A percentile compares a stretch with the other conserved stretches of the same genome.
phyloP scores from a whole-genome alignment of 2,797 vertebrate species.

The Cirrhinus mrigala region DNA sequence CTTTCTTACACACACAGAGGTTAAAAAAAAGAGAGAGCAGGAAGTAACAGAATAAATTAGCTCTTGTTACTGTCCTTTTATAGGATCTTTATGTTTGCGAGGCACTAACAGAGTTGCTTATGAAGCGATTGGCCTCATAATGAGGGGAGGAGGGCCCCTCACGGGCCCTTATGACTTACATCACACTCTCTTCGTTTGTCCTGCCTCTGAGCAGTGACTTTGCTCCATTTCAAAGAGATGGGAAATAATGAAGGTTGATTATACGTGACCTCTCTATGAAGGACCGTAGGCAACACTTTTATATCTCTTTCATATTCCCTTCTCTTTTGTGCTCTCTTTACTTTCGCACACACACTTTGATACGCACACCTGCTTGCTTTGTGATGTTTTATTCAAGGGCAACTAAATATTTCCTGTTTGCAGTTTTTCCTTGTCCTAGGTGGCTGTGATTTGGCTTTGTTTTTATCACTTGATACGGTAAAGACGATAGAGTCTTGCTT shows the following conservation, averaged over 20 bases:
- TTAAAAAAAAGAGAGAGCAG: neutral
- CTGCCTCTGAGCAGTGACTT: slow-evolving; percentile 46
- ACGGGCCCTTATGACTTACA: slow-evolving; percentile 12
- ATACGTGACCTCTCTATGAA: slow-evolving; percentile 36
- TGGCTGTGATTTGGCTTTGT: slow-evolving; percentile 1
- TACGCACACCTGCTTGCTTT: neutral
- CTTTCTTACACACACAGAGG: neutral
- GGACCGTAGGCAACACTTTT: slow-evolving; percentile 18
- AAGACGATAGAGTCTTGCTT: neutral
- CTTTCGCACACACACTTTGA: neutral
- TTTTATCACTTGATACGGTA: slow-evolving; percentile 32
- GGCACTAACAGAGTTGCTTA: slow-evolving; percentile 2
- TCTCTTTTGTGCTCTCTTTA: slow-evolving; percentile 11
- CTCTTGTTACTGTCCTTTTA: slow-evolving; percentile 11
- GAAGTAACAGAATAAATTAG: neutral
- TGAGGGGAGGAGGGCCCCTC: slow-evolving; percentile 9
- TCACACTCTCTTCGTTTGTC: slow-evolving; percentile 34
- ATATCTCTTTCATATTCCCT: neutral
- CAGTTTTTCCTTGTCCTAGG: slow-evolving; percentile 9
- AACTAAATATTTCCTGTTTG: slow-evolving; percentile 36
- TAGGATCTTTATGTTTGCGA: slow-evolving; percentile 8
- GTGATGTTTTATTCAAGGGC: slow-evolving; percentile 25
- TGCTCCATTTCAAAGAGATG: slow-evolving; percentile 21
- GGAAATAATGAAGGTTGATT: slow-evolving; percentile 47
- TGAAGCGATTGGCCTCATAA: slow-evolving; percentile 15